phyloP scores from a whole-genome alignment of 2,797 vertebrate species.

The Sebastes variabilis region DNA sequence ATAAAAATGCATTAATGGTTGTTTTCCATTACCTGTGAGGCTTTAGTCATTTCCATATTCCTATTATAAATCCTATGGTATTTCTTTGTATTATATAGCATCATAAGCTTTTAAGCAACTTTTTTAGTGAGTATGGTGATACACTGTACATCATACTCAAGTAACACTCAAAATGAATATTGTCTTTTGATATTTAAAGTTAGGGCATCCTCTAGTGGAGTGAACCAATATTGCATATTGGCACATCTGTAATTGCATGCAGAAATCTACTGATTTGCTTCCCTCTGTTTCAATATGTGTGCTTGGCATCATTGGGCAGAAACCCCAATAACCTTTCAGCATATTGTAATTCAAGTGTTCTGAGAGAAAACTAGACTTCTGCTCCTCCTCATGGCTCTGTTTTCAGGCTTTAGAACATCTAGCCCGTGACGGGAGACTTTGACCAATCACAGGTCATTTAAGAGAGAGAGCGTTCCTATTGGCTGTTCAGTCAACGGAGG shows the following conservation, averaged over 20 bases:
- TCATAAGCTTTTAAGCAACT: not conserved
- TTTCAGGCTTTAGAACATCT: too few relatives aligned
- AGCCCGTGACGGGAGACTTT: too few relatives aligned
- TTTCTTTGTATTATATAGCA: not conserved
- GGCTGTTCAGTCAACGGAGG: too few relatives aligned
- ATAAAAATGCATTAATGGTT: not conserved
- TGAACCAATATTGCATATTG: not conserved
- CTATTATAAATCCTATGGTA: not conserved
- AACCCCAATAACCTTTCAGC: too few relatives aligned
- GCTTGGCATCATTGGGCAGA: not conserved
- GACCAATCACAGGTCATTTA: too few relatives aligned
- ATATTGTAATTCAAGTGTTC: too few relatives aligned
- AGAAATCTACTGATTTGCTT: not conserved
- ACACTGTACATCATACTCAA: not conserved
- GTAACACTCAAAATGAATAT: too few relatives aligned
- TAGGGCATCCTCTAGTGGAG: conserved; percentile 44
- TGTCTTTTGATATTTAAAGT: conserved; percentile 31
- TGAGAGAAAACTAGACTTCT: too few relatives aligned
- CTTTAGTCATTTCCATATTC: not conserved
- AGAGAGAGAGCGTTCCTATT: too few relatives aligned
- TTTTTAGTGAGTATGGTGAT: not conserved
- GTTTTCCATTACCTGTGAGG: not conserved
- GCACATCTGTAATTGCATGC: not conserved
- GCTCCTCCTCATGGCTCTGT: too few relatives aligned
- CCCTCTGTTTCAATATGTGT: not conserved